Evolutionary conservation across 2,113 vertebrate species (phyloP), one percentile per base, ranked within the genome.

Genomic region (Austrofundulus limnaeus): DNA sequence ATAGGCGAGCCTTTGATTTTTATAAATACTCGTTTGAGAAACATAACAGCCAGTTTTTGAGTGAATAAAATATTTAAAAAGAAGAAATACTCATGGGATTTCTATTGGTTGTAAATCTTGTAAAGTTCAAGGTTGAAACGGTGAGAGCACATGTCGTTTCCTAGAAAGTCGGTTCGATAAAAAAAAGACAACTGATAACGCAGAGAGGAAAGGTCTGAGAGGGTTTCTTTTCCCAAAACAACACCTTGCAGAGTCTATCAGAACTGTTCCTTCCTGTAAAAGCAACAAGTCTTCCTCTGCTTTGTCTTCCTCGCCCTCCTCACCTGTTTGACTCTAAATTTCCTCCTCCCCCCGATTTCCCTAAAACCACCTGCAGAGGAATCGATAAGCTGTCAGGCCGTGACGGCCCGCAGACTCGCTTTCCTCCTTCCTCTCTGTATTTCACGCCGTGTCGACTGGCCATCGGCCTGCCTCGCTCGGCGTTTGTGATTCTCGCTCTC

Each of bases 351-450:
- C 39, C 13, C 14, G 2, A 19, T 54, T 48, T 54, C 54, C 78
- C 59, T 53, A 42, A 19, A 78, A 63, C 75, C 73, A 73, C 81
- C 83, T 84, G 81, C 78, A 76, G 70, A 65, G 55, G 56, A 84
- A 78, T 87, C 73, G 16, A 87, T 83, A 75, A 73, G 67, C 78
- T 54, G 81, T 84, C 80, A 75, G 80, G 77, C 61, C 75, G 24
- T 11, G 51, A 68, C 68, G 49, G 24, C 65, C 52, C 59, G 9
- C 54, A 59, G 59, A 68, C 66, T 41, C 50, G 4, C 59, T 61
- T 48, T 3, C 15, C 13, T 54, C 15, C 34, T 24, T 11, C 14
- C 41, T 11, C 41, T 41, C 19, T 63, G 25, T 34, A 51, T 64
- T 62, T 65, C 59, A 61, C 21, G 51, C 75, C n/a, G 51, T 66